phyloP scores from a whole-genome alignment of 1,140 invertebrate genomes.

The Scylla paramamosain region DNA sequence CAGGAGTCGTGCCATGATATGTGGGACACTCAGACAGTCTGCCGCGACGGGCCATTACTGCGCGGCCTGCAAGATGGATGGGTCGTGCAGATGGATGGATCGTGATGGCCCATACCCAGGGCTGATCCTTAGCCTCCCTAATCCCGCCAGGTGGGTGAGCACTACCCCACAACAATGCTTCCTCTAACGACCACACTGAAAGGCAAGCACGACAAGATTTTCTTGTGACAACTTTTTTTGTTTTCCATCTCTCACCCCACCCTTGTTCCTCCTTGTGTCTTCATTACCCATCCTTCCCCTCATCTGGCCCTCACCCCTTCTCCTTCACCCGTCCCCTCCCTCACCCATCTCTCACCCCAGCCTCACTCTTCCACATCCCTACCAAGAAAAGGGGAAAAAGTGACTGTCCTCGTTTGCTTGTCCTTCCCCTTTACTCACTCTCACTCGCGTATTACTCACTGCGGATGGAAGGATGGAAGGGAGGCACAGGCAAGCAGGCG shows the following conservation, averaged over 20 bases:
- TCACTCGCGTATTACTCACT: neutral
- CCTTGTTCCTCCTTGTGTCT: neutral
- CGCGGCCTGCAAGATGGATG: neutral
- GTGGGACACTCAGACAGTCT: neutral
- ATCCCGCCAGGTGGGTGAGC: neutral
- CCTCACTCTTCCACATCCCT: neutral
- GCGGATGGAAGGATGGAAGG: neutral
- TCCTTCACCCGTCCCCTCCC: slow-evolving; percentile 6
- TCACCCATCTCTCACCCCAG: neutral
- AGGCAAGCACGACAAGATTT: neutral
- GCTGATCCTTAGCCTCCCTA: neutral
- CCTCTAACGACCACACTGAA: neutral
- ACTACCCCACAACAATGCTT: neutral
- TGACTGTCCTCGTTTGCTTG: neutral
- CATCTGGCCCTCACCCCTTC: neutral
- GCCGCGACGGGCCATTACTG: neutral
- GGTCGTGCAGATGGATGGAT: neutral
- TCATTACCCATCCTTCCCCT: neutral
- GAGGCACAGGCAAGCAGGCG: neutral
- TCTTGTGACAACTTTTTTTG: neutral
- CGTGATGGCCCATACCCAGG: neutral
- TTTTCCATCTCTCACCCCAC: neutral
- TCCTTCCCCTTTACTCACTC: neutral
- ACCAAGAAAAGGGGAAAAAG: neutral
- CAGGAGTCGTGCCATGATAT: neutral